Percentiles rank a stretch among this genome's conserved stretches.
These are phyloP conservation scores for Enteromius treurensis DNA, from an alignment of 2,797 vertebrate genomes.

Conservation along the genomic window DNA sequence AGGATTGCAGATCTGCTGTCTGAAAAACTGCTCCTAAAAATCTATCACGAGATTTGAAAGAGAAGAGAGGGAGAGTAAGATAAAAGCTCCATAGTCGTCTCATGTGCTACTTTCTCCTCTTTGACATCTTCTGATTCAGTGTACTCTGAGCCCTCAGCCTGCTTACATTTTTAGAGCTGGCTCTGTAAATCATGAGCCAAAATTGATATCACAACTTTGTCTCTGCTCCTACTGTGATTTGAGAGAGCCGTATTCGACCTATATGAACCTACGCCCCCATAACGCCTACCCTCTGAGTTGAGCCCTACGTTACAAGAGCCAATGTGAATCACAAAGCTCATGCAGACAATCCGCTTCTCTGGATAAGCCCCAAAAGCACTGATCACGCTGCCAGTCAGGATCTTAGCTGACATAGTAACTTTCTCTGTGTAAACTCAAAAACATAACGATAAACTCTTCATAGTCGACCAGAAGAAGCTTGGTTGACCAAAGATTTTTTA, in stretches of 20 bases:
- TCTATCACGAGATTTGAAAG: slow-evolving; percentile 31
- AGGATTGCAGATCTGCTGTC: slow-evolving; percentile 50
- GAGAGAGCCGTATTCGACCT: slow-evolving; percentile 41
- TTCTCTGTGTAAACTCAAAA: neutral
- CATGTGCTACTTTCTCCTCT: slow-evolving; percentile 15
- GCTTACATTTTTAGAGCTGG: slow-evolving; percentile 24
- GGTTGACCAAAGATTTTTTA: no score
- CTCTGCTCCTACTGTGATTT: slow-evolving; percentile 3
- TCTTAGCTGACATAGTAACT: neutral
- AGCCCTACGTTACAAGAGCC: slow-evolving; percentile 29
- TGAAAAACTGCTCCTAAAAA: slow-evolving; percentile 44
- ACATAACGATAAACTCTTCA: neutral
- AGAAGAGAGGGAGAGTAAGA: slow-evolving; percentile 28
- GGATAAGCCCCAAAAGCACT: neutral
- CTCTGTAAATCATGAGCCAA: slow-evolving; percentile 19
- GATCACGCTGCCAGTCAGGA: slow-evolving; percentile 13
- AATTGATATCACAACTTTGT: slow-evolving; percentile 23
- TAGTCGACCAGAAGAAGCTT: no score
- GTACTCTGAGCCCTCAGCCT: slow-evolving; percentile 21
- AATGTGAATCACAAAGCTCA: slow-evolving; percentile 40
- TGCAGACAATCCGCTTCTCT: slow-evolving; percentile 29
- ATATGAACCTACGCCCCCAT: slow-evolving; percentile 27
- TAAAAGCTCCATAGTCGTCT: slow-evolving; percentile 21
- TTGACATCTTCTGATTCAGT: slow-evolving; percentile 39
- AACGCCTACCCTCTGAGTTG: slow-evolving; percentile 46